Evolutionary conservation across 1,140 invertebrate species (phyloP).

Genomic region (Cydia splendana): DNA sequence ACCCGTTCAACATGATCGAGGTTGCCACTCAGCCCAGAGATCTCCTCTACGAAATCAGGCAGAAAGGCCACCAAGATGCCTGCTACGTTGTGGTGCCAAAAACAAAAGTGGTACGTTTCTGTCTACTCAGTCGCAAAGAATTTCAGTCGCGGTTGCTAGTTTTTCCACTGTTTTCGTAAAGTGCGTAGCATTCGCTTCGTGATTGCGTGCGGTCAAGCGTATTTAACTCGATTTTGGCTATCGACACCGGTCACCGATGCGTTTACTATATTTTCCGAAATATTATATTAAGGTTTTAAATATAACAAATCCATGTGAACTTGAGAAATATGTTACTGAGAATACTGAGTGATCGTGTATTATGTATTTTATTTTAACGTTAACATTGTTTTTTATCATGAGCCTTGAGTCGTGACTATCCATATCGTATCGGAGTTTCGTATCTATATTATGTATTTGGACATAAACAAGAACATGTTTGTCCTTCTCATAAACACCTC

Average conservation of each 20-base stretch:
- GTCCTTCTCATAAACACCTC: not conserved
- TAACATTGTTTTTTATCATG: not conserved
- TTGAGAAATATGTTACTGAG: not conserved
- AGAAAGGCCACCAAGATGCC: slow-evolving; percentile 81
- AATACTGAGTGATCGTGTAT: slow-evolving; percentile 9
- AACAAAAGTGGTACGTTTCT: slow-evolving; percentile 80
- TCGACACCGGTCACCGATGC: not conserved
- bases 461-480: slow-evolving; percentile 5
- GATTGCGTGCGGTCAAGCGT: slow-evolving; percentile 26
- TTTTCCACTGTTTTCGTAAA: slow-evolving; percentile 21
- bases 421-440: not conserved
- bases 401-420: not conserved
- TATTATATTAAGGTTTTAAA: not conserved
- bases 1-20: slow-evolving; percentile 68
- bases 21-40: slow-evolving; percentile 72
- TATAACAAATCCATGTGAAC: not conserved
- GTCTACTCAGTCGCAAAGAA: slow-evolving; percentile 20
- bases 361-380: slow-evolving; percentile 34
- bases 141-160: not conserved
- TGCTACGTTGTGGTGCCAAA: slow-evolving; percentile 84
- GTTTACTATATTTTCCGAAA: not conserved
- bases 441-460: not conserved
- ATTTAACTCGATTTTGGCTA: not conserved
- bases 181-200: slow-evolving; percentile 7
- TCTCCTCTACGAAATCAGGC: slow-evolving; percentile 82